Conservation (phyloP, 2,888 invertebrate species). For the Meandrusa payeni region DNA sequence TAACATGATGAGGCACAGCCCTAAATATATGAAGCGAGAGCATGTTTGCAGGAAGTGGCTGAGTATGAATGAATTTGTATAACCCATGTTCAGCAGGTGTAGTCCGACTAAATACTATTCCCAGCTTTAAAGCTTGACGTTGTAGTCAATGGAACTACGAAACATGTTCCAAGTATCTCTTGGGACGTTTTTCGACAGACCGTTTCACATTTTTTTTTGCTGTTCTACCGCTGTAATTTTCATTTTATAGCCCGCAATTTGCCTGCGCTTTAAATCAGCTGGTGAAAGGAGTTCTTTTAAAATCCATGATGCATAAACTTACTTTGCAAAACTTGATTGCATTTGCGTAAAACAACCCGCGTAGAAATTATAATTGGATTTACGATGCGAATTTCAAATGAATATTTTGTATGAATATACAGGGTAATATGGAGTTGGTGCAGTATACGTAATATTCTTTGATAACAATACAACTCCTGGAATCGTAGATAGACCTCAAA, state of each 20-base stretch:
- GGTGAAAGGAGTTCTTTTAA: conserved; percentile 22
- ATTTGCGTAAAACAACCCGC: conserved; percentile 17
- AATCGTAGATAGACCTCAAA: too few species aligned
- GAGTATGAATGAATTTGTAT: too few species aligned
- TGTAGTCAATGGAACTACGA: background rate
- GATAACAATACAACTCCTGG: too few species aligned
- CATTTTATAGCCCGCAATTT: conserved; percentile 21
- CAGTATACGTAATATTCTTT: too few species aligned
- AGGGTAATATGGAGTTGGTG: too few species aligned
- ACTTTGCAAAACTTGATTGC: conserved; percentile 21
- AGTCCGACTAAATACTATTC: too few species aligned
- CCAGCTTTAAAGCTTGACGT: conserved; percentile 2
- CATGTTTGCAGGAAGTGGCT: too few species aligned
- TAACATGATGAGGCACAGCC: too few species aligned
- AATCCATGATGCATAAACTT: conserved; percentile 23
- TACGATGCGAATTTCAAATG: conserved; percentile 1
- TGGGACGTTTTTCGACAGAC: background rate
- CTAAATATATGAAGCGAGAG: too few species aligned
- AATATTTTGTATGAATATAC: too few species aligned
- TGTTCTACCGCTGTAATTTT: conserved; percentile 13
- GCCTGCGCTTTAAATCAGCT: conserved; percentile 18
- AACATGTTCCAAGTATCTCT: background rate
- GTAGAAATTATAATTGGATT: conserved; percentile 22
- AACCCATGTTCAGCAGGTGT: too few species aligned
- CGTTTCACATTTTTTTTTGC: conserved; percentile 10